A percentile compares a stretch with the other conserved stretches of the same genome.
Evolutionary conservation across 2,888 invertebrate genomes (phyloP).

Genomic region (Spodoptera exigua): DNA sequence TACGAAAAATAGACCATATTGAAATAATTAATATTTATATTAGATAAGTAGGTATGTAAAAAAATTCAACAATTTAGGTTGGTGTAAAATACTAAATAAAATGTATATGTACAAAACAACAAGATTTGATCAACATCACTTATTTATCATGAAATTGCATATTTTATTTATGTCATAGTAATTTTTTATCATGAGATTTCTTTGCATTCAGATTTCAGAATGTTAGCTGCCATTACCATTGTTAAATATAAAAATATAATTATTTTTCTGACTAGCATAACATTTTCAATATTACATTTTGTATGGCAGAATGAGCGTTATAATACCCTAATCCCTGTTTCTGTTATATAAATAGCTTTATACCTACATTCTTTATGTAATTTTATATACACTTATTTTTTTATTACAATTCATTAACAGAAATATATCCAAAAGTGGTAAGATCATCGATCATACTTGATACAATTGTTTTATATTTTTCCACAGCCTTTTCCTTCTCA

Average conservation of each 20-base stretch:
- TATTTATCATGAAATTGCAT: conserved; percentile 2
- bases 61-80: conserved; percentile 16
- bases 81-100: background rate
- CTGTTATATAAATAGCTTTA: background rate
- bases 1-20: conserved; percentile 1
- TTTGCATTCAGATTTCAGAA: background rate
- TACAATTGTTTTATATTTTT: conserved; percentile 71
- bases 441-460: conserved; percentile 77
- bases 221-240: too few species aligned
- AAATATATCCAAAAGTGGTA: conserved; percentile 67
- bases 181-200: background rate
- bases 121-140: background rate
- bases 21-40: conserved; percentile 10
- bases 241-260: too few species aligned
- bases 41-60: too few species aligned
- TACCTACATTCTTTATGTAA: background rate
- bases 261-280: too few species aligned
- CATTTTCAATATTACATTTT: too few species aligned
- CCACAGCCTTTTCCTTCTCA: conserved; percentile 68
- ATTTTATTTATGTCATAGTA: background rate
- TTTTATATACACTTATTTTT: too few species aligned
- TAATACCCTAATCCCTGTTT: too few species aligned
- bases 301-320: too few species aligned
- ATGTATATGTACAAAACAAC: conserved; percentile 1
- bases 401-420: conserved; percentile 7